Percentiles rank a stretch among this genome's conserved stretches.
Evolutionary conservation across 2,888 invertebrate species (phyloP).

Genomic region (Stenchaetothrips biformis): DNA sequence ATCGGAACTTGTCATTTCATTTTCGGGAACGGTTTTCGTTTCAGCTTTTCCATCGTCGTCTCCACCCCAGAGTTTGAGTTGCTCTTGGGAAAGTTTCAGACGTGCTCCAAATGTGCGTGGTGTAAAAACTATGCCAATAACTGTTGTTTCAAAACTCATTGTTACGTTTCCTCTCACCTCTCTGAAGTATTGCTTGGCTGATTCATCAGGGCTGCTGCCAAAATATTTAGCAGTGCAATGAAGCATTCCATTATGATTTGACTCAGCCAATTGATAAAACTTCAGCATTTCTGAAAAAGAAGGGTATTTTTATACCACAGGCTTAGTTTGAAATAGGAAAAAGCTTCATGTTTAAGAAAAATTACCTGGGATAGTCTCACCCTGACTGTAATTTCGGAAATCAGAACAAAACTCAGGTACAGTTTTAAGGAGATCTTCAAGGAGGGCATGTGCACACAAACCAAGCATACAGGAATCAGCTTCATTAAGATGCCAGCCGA

Average conservation of each 20-base stretch:
- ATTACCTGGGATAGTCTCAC: constrained; percentile 28
- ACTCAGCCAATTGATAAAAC: not conserved
- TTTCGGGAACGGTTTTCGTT: not conserved
- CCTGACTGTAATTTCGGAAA: not conserved
- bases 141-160: constrained; percentile 36
- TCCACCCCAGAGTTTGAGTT: constrained; percentile 41
- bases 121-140: constrained; percentile 43
- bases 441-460: not conserved
- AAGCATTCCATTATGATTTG: constrained; percentile 34
- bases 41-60: constrained; percentile 33
- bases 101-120: constrained; percentile 43
- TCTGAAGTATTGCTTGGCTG: constrained; percentile 28
- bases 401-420: not conserved
- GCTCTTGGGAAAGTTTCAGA: constrained; percentile 41
- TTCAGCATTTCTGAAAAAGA: constrained; percentile 23
- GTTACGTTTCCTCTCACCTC: not conserved
- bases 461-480: constrained; percentile 14
- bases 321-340: no score
- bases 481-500: not conserved
- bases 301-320: not conserved
- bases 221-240: constrained; percentile 44
- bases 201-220: constrained; percentile 38
- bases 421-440: not conserved
- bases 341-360: no score
- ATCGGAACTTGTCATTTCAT: not conserved